Base-by-base conservation (phyloP, 1,140 invertebrate genomes). In the Oncopeltus fasciatus region DNA sequence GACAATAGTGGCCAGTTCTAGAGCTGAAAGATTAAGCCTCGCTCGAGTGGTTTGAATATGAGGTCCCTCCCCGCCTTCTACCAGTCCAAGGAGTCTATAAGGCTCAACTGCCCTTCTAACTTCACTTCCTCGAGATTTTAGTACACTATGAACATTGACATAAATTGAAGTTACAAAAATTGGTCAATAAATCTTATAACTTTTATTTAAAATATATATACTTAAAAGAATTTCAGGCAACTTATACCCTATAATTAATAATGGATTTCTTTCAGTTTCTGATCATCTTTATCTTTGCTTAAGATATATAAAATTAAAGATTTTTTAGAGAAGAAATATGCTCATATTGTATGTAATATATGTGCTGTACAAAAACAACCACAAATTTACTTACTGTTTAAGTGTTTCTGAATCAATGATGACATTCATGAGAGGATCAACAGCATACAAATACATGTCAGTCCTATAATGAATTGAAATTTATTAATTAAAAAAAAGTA, bases 371-470 rank as follows among this genome's bases (percentile, higher is more conserved):
- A n/a, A n/a, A n/a, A n/a, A n/a, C n/a, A n/a, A n/a, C n/a, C n/a
- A n/a, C n/a, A n/a, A n/a, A n/a, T n/a, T n/a, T n/a, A 67, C 69
- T 68, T 63, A 70, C 69, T 69, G 63, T 21, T 65, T 70, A 31
- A 91, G 69, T 1, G 81, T 79, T 56, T 87, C 85, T 78, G 85
- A 88, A 69, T 91, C 86, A 53, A 91, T 79, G 61, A 92, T 83
- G 1, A 84, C 78, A 70, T 92, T 90, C 1, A 86, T 82, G 59
- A 83, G 73, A 2, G 84, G 85, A 74, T 91, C 87, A 8, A 91
- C 84, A 0, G 85, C 88, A 69, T 92, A 91, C 33, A 91, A 76
- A 65, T 88, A 90, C 73, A 90, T 77, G 67, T 92, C 87, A 27
- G 88, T 90, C 26, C 87, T 90, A 73, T 67, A 82, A 82, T 49